Conservation (phyloP, 2,113 vertebrate genomes). For the Fulica atra region DNA sequence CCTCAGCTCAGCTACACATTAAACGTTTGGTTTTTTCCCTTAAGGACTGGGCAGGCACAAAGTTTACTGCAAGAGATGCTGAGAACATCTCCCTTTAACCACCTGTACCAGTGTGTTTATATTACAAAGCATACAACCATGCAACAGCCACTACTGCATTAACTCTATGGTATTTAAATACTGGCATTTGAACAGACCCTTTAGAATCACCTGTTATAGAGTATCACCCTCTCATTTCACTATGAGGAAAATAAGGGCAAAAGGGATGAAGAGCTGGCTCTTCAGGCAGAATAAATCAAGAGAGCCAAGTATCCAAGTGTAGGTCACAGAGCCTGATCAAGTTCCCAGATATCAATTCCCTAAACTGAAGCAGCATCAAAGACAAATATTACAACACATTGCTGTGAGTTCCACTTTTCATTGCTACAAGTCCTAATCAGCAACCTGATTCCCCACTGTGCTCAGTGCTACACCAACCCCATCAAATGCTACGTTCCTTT, state of each 20-base stretch:
- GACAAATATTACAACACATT: not conserved
- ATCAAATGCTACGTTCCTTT: not conserved
- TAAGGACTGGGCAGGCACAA: not conserved
- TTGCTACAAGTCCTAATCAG: not conserved
- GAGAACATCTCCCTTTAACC: not conserved
- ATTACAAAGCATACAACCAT: not conserved
- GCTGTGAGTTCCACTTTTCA: not conserved
- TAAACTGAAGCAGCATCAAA: constrained; percentile 14
- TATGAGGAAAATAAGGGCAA: not conserved
- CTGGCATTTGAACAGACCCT: not conserved
- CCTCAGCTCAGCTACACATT: not conserved
- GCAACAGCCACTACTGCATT: not conserved
- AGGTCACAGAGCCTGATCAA: not conserved
- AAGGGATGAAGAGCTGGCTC: not conserved
- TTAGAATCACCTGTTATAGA: not conserved
- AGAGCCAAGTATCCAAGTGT: not conserved
- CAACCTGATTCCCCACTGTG: not conserved
- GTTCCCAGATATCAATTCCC: not conserved
- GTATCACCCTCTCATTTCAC: not conserved
- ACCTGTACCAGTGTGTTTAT: not conserved
- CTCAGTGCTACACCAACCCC: not conserved
- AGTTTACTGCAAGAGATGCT: not conserved
- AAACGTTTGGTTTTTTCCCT: not conserved
- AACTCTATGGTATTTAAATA: not conserved
- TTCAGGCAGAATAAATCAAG: not conserved